These are phyloP conservation scores for Epinephelus lanceolatus DNA, from an alignment of 2,113 vertebrate species.

Conservation along the genomic window DNA sequence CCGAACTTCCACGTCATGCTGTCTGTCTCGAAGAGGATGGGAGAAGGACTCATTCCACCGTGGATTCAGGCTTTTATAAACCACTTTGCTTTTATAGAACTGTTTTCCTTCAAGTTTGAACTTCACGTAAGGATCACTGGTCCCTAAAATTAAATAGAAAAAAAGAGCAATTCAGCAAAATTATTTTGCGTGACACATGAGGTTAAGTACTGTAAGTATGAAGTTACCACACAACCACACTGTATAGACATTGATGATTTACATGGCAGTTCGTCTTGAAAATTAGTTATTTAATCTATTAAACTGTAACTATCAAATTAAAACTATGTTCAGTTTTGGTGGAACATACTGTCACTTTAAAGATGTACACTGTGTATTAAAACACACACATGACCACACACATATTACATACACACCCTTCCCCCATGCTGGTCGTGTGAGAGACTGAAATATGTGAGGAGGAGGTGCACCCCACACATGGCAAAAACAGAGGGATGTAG, in stretches of 20 bases:
- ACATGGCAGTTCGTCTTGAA: not conserved
- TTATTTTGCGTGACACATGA: not conserved
- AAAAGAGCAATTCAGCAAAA: slow-evolving; percentile 23
- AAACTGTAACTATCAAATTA: too few relatives aligned
- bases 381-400: slow-evolving; percentile 31
- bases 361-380: slow-evolving; percentile 41
- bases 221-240: not conserved
- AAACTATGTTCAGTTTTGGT: slow-evolving; percentile 3
- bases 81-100: slow-evolving; percentile 96
- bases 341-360: slow-evolving; percentile 30
- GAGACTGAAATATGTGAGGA: slow-evolving; percentile 65
- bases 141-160: slow-evolving; percentile 83
- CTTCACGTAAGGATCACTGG: slow-evolving; percentile 96
- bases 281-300: slow-evolving; percentile 11
- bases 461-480: slow-evolving; percentile 71
- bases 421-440: slow-evolving; percentile 61
- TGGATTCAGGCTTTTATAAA: slow-evolving; percentile 95
- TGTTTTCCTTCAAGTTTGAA: slow-evolving; percentile 96
- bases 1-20: slow-evolving; percentile 90
- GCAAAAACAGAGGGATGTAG: slow-evolving; percentile 76
- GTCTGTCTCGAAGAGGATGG: slow-evolving; percentile 88
- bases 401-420: slow-evolving; percentile 42
- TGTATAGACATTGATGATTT: not conserved
- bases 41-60: slow-evolving; percentile 95
- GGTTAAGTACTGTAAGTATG: not conserved